These are phyloP conservation scores for Thumatha senex DNA, from an alignment of 2,888 invertebrate species.

Conservation along the genomic window DNA sequence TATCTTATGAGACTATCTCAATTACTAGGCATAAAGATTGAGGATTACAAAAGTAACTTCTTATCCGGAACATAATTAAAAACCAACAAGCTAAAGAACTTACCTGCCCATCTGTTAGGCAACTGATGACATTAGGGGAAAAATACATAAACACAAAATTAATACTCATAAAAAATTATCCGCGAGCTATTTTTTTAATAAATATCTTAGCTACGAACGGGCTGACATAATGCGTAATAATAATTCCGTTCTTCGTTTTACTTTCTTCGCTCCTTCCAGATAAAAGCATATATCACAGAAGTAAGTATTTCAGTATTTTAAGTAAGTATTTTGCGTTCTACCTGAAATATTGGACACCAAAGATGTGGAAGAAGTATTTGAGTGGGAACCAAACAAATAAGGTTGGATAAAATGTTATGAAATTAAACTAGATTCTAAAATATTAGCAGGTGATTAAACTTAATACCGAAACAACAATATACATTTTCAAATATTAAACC, in stretches of 20 bases:
- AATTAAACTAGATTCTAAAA: too few species aligned
- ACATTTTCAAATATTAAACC: too few species aligned
- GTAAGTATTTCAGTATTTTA: too few species aligned
- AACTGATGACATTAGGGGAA: neutral
- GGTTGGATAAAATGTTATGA: too few species aligned
- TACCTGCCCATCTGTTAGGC: conserved; percentile 2
- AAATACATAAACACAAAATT: conserved; percentile 13
- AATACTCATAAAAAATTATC: conserved; percentile 19
- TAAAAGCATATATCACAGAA: conserved; percentile 1
- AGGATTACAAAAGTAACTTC: neutral
- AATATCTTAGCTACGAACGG: conserved; percentile 22
- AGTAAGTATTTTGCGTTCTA: too few species aligned
- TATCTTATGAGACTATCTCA: neutral
- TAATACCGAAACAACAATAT: too few species aligned
- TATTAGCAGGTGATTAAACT: too few species aligned
- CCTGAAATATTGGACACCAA: too few species aligned
- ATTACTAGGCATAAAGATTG: neutral
- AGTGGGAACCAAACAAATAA: too few species aligned
- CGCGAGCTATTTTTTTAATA: conserved; percentile 24
- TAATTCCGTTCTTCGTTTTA: conserved; percentile 25
- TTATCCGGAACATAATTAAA: conserved; percentile 1
- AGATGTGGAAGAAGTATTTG: too few species aligned
- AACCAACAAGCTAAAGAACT: conserved; percentile 1
- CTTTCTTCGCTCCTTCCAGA: conserved; percentile 11
- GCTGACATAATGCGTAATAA: conserved; percentile 31